Conservation (phyloP, 1,140 invertebrate genomes). For the Helicoverpa zea region DNA sequence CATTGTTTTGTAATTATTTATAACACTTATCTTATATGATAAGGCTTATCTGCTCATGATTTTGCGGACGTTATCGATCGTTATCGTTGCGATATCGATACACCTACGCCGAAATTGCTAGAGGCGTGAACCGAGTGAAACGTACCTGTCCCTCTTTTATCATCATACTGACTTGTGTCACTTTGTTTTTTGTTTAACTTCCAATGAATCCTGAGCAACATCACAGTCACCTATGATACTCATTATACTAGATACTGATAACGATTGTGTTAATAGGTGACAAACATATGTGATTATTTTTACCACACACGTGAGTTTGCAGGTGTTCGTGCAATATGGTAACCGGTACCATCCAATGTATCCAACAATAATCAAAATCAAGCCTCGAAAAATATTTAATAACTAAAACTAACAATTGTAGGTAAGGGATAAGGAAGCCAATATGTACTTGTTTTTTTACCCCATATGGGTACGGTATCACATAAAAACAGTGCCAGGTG, state of each 20-base stretch:
- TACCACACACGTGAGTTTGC: too few species aligned
- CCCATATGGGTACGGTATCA: constrained; percentile 46
- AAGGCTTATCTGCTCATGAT: constrained; percentile 29
- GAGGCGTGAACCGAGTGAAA: constrained; percentile 15
- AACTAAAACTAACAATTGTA: not conserved
- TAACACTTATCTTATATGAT: not conserved
- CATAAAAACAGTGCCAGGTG: constrained; percentile 74
- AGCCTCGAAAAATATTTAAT: not conserved
- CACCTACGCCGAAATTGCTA: constrained; percentile 28
- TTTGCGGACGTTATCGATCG: constrained; percentile 28
- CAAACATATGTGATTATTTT: not conserved
- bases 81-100: constrained; percentile 36
- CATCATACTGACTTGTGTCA: not conserved
- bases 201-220: constrained; percentile 16
- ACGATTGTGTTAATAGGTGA: not conserved
- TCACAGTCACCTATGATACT: not conserved
- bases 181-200: constrained; percentile 14
- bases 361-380: not conserved
- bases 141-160: constrained; percentile 16
- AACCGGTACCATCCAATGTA: not conserved
- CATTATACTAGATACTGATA: not conserved
- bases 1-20: constrained; percentile 38
- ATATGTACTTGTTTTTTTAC: constrained; percentile 18
- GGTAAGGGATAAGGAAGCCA: not conserved
- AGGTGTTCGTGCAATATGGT: not conserved